phyloP scores from a whole-genome alignment of 1,140 invertebrate genomes.

The Plutomurus gul region DNA sequence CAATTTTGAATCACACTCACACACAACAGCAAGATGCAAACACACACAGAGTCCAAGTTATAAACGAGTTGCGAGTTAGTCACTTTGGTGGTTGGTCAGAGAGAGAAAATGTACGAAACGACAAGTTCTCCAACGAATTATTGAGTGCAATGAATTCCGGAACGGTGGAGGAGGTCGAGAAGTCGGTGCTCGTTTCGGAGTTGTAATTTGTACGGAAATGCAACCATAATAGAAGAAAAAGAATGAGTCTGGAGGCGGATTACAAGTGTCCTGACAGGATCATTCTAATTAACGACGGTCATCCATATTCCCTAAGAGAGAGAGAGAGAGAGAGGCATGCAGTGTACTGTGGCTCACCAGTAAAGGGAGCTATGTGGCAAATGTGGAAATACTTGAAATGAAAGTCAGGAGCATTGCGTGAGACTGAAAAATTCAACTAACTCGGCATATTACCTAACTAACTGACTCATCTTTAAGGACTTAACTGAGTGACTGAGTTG shows the following conservation, averaged over 20 bases:
- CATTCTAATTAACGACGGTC: conserved; percentile 51
- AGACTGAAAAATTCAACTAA: not conserved
- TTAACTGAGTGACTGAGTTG: not conserved
- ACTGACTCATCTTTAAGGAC: not conserved
- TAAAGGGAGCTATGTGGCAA: conserved; percentile 17
- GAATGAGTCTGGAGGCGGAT: conserved; percentile 38
- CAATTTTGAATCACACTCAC: no score
- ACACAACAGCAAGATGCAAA: no score
- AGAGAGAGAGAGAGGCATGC: not conserved
- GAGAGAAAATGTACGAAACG: no score
- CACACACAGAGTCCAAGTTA: no score
- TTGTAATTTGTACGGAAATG: conserved; percentile 37
- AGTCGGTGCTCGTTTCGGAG: not conserved
- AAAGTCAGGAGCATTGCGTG: not conserved
- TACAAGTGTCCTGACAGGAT: conserved; percentile 46
- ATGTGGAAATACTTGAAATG: not conserved
- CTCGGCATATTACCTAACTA: not conserved
- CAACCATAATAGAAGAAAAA: conserved; percentile 24
- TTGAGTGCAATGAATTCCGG: not conserved
- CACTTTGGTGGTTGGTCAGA: no score
- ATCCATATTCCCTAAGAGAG: conserved; percentile 36
- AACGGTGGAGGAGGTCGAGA: not conserved
- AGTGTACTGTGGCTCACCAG: no score
- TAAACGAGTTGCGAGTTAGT: no score
- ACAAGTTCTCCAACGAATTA: no score